phyloP scores from a whole-genome alignment of 2,888 invertebrate species.

The Trichopoda pennipes region DNA sequence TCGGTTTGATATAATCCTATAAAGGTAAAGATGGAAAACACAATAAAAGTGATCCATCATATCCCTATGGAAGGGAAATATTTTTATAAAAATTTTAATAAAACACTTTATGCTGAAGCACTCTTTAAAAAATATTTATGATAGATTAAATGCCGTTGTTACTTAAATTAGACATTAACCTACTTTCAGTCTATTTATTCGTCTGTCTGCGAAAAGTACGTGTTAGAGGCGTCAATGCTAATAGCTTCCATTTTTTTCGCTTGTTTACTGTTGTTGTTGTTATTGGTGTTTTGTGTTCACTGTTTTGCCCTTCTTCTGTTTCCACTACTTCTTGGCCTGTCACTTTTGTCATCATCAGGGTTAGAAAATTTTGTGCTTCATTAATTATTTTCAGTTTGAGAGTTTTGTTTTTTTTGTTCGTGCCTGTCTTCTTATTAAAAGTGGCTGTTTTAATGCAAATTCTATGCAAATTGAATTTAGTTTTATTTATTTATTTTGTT shows the following conservation, averaged over 20 bases:
- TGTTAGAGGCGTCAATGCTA: slow-evolving; percentile 54
- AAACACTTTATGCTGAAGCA: background rate
- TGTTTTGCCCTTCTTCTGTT: slow-evolving; percentile 37
- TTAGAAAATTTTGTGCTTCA: slow-evolving; percentile 50
- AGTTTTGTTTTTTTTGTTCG: slow-evolving; percentile 10
- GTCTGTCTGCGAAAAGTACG: slow-evolving; percentile 12
- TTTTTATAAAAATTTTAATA: background rate
- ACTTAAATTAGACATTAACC: slow-evolving; percentile 67
- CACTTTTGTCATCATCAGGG: slow-evolving; percentile 48
- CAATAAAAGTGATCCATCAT: too few species aligned
- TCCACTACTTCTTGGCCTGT: slow-evolving; percentile 26
- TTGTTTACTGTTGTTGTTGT: too few species aligned
- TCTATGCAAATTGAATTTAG: slow-evolving; percentile 76
- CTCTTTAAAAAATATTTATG: slow-evolving; percentile 33
- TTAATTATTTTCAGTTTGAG: slow-evolving; percentile 55
- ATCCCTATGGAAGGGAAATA: too few species aligned
- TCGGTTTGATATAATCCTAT: too few species aligned
- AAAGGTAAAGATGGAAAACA: too few species aligned
- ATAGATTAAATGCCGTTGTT: slow-evolving; percentile 54
- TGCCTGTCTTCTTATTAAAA: slow-evolving; percentile 57
- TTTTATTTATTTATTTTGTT: too few species aligned
- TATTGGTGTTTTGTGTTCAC: slow-evolving; percentile 4
- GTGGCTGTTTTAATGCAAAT: slow-evolving; percentile 74
- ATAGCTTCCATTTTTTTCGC: slow-evolving; percentile 20
- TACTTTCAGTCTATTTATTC: slow-evolving; percentile 46